Percentiles rank a stretch among this genome's conserved stretches.
Evolutionary conservation across 1,140 invertebrate genomes (phyloP).

Genomic region (Sminthurinus signatus): DNA sequence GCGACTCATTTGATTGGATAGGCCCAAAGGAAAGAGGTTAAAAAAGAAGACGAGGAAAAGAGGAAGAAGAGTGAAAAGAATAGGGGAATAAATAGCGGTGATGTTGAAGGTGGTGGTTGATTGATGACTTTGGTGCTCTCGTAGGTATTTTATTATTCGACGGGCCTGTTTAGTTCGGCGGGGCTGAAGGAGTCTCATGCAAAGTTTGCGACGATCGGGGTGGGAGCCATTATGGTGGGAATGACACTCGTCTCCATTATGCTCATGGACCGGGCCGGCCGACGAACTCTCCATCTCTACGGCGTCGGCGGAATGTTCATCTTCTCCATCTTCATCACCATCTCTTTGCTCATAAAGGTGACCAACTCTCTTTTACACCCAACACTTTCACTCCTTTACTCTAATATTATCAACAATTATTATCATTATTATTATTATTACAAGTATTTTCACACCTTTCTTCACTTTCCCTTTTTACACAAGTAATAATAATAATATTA

Average conservation of each 20-base stretch:
- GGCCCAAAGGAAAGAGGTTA: too few species aligned
- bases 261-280: slow-evolving; percentile 89
- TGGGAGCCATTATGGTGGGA: slow-evolving; percentile 91
- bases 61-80: background rate
- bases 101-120: slow-evolving; percentile 14
- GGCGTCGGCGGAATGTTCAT: slow-evolving; percentile 95
- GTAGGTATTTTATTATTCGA: slow-evolving; percentile 96
- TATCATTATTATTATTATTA: too few species aligned
- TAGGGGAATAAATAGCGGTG: slow-evolving; percentile 10
- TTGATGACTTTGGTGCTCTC: slow-evolving; percentile 15
- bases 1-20: slow-evolving; percentile 10
- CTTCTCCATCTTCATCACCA: slow-evolving; percentile 95
- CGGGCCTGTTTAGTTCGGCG: slow-evolving; percentile 78
- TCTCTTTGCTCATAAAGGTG: slow-evolving; percentile 88
- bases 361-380: slow-evolving; percentile 4
- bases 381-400: too few species aligned
- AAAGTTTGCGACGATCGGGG: slow-evolving; percentile 86
- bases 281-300: slow-evolving; percentile 87
- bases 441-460: too few species aligned
- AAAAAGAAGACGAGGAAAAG: too few species aligned
- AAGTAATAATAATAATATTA: too few species aligned
- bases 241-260: slow-evolving; percentile 95
- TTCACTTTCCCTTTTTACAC: too few species aligned
- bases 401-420: too few species aligned
- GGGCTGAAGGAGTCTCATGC: slow-evolving; percentile 66